A percentile compares a stretch with the other conserved stretches of the same genome.
Conservation (phyloP, 1,140 invertebrate species). For the Nautilus pompilius region DNA sequence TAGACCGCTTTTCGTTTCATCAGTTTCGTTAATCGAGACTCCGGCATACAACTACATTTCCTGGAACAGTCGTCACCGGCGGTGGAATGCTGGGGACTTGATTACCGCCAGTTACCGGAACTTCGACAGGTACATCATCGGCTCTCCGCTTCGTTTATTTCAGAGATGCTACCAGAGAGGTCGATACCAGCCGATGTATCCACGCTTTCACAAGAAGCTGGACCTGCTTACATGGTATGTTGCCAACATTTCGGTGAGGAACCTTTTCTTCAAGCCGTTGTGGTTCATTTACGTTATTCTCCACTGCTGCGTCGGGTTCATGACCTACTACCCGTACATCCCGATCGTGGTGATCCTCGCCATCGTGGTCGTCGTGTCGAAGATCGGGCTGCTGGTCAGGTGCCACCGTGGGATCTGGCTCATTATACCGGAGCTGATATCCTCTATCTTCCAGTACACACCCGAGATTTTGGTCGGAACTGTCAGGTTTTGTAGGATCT, state of each 20-base stretch:
- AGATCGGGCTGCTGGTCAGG: constrained; percentile 11
- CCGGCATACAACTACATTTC: constrained; percentile 1
- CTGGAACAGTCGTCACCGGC: not conserved
- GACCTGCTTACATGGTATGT: constrained; percentile 12
- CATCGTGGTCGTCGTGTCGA: constrained; percentile 11
- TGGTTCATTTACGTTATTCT: constrained; percentile 6
- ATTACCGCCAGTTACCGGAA: not conserved
- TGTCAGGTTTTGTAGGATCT: too few relatives aligned
- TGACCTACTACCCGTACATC: constrained; percentile 3
- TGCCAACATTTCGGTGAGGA: constrained; percentile 12
- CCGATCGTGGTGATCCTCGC: constrained; percentile 13
- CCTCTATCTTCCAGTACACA: constrained; percentile 16
- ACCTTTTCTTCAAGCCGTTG: constrained; percentile 20
- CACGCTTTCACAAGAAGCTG: not conserved
- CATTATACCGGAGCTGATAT: constrained; percentile 11
- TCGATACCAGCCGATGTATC: not conserved
- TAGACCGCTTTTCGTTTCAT: not conserved
- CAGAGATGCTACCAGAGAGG: not conserved
- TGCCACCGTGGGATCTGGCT: constrained; percentile 8
- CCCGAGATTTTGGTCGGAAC: constrained; percentile 14
- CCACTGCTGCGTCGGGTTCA: constrained; percentile 8
- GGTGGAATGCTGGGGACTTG: constrained; percentile 1
- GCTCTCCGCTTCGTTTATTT: not conserved
- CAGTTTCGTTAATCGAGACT: not conserved
- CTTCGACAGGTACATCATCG: not conserved